Percentiles rank a stretch among this genome's conserved stretches.
Conservation (phyloP, 2,888 invertebrate genomes). For the Volucella bombylans region DNA sequence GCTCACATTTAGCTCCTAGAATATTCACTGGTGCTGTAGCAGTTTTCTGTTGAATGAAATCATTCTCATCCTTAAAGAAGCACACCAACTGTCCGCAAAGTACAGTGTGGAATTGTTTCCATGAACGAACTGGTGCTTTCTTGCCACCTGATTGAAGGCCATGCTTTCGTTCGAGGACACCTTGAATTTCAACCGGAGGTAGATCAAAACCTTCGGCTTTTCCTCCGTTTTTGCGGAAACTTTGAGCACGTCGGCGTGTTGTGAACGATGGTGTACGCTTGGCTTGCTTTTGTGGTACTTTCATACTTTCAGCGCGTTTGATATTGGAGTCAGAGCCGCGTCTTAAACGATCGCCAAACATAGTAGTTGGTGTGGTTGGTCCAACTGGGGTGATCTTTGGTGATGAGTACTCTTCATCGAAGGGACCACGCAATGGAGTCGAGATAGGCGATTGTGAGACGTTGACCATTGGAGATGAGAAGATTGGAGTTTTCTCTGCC, state of each 20-base stretch:
- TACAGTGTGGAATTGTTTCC: conserved; percentile 97
- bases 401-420: conserved; percentile 78
- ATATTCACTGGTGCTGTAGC: conserved; percentile 93
- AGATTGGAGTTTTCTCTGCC: conserved; percentile 82
- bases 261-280: conserved; percentile 97
- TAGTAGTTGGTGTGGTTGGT: conserved; percentile 74
- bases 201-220: conserved; percentile 85
- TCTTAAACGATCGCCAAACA: conserved; percentile 86
- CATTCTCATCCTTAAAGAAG: conserved; percentile 97
- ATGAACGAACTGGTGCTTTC: conserved; percentile 95
- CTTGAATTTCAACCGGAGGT: conserved; percentile 96
- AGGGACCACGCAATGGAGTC: conserved; percentile 77
- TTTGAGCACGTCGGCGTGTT: conserved; percentile 93
- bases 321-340: conserved; percentile 85
- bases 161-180: conserved; percentile 95
- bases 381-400: conserved; percentile 78
- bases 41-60: conserved; percentile 94
- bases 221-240: conserved; percentile 89
- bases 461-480: conserved; percentile 81
- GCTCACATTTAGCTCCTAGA: conserved; percentile 90
- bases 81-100: conserved; percentile 97
- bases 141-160: conserved; percentile 96
- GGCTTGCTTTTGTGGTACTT: conserved; percentile 90
- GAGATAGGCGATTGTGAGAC: conserved; percentile 77
- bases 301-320: conserved; percentile 95